Evolutionary conservation across 2,797 vertebrate genomes (phyloP).

Genomic region (Morus bassanus): DNA sequence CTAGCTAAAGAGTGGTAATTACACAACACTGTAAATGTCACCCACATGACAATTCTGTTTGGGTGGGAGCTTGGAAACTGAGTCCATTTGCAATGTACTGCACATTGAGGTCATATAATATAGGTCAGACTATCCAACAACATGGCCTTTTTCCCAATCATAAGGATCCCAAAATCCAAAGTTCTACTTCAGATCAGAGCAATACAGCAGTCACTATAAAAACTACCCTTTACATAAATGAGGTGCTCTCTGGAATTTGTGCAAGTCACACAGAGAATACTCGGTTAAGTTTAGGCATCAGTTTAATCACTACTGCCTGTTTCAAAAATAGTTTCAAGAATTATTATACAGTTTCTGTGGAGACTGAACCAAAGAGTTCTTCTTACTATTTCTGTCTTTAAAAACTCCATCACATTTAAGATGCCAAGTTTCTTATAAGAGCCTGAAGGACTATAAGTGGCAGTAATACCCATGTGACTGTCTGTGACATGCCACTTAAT

Average conservation of each 20-base stretch:
- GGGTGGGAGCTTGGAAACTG: background rate
- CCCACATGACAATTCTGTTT: background rate
- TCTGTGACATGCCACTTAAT: slow-evolving; percentile 36
- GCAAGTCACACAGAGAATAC: background rate
- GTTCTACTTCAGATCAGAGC: background rate
- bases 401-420: slow-evolving; percentile 49
- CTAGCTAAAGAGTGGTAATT: background rate
- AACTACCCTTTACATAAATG: background rate
- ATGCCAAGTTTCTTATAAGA: slow-evolving; percentile 35
- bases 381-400: slow-evolving; percentile 46
- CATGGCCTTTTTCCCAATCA: background rate
- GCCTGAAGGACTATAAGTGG: slow-evolving; percentile 21
- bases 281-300: slow-evolving; percentile 14
- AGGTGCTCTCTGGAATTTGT: background rate
- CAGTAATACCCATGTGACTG: background rate
- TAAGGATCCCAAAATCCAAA: background rate
- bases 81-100: background rate
- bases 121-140: background rate
- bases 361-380: background rate
- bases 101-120: background rate
- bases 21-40: background rate
- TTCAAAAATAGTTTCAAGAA: slow-evolving; percentile 33
- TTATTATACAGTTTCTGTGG: slow-evolving; percentile 42
- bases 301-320: slow-evolving; percentile 15
- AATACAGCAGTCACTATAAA: background rate